These are phyloP conservation scores for Salminus brasiliensis DNA, from an alignment of 2,113 vertebrate species.

Conservation along the genomic window DNA sequence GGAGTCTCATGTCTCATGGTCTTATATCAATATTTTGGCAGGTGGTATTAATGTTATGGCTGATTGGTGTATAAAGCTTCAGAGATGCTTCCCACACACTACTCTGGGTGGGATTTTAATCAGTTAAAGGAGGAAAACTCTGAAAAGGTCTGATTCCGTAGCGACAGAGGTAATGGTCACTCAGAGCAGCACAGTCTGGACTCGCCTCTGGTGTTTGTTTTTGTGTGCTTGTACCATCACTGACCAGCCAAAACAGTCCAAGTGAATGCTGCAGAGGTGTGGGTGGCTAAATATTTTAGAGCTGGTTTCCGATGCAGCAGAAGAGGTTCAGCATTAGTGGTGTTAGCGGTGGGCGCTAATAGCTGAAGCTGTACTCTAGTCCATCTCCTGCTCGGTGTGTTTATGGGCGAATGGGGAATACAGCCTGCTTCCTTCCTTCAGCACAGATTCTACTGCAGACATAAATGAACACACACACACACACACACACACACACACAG, in stretches of 20 bases:
- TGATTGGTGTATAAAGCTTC: no score
- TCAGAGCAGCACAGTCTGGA: no score
- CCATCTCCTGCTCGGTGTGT: conserved; percentile 60
- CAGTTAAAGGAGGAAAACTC: no score
- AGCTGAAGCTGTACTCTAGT: conserved; percentile 53
- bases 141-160: no score
- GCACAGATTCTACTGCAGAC: conserved; percentile 59
- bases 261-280: conserved; percentile 24
- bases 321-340: conserved; percentile 33
- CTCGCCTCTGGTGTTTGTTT: background rate
- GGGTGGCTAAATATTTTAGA: conserved; percentile 27
- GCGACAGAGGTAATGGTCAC: no score
- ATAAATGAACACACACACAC: conserved; percentile 50
- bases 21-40: no score
- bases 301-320: conserved; percentile 27
- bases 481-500: conserved; percentile 12
- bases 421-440: conserved; percentile 59
- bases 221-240: background rate
- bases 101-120: no score
- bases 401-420: conserved; percentile 61
- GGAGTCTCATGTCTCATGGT: no score
- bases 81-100: no score
- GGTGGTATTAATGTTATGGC: no score
- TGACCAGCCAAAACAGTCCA: background rate
- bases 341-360: conserved; percentile 38